phyloP scores from a whole-genome alignment of 2,113 vertebrate genomes.

The Dissostichus mawsoni region DNA sequence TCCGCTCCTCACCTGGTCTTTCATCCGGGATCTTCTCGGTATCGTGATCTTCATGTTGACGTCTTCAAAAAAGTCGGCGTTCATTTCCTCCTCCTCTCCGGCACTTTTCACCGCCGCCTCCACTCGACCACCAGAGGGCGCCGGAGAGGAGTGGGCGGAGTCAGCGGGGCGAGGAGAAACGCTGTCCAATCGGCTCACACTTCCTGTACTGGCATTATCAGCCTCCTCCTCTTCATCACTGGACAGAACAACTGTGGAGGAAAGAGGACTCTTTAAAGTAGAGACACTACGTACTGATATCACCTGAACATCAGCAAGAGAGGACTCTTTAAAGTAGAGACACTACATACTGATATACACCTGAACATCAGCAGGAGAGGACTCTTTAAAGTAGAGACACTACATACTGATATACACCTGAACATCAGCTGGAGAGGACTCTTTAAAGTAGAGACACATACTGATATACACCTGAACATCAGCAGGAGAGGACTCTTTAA shows the following conservation, averaged over 20 bases:
- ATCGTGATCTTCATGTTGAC: slow-evolving; percentile 84
- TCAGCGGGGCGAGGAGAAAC: slow-evolving; percentile 92
- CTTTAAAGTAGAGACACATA: no score
- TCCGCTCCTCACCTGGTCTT: slow-evolving; percentile 88
- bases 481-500: background rate
- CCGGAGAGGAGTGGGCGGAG: slow-evolving; percentile 92
- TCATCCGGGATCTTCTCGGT: slow-evolving; percentile 92
- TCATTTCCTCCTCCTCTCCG: slow-evolving; percentile 84
- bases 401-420: no score
- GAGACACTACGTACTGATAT: no score
- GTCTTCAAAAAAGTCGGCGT: slow-evolving; percentile 84
- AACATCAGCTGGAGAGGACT: no score
- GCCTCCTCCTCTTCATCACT: slow-evolving; percentile 91
- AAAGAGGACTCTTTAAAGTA: background rate
- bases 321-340: no score
- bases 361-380: no score
- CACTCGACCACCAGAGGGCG: slow-evolving; percentile 90
- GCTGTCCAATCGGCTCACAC: slow-evolving; percentile 88
- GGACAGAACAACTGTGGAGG: slow-evolving; percentile 91
- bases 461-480: no score
- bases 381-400: no score
- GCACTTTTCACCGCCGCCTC: slow-evolving; percentile 92
- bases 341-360: no score
- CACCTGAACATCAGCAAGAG: no score
- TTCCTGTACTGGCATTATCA: slow-evolving; percentile 87